Conservation (phyloP, 1,140 invertebrate genomes). For the Stegodyphus mimosarum region DNA sequence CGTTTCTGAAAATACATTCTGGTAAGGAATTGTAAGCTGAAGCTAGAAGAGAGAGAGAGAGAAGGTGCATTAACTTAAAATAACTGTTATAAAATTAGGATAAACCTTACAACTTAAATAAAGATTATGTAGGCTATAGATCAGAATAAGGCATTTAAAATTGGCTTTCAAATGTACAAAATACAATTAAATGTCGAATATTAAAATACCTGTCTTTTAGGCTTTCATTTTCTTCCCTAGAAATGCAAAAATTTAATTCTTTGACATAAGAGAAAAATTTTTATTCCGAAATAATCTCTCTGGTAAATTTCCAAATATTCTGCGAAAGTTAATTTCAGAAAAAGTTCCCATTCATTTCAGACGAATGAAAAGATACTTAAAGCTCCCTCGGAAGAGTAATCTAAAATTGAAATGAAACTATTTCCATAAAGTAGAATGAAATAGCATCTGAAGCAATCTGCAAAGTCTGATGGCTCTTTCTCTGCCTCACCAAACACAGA, state of each 20-base stretch:
- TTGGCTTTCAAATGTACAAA: no score
- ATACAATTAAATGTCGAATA: no score
- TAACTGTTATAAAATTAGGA: no score
- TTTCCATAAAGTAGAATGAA: slow-evolving; percentile 7
- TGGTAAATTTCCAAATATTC: background rate
- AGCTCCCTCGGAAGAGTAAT: background rate
- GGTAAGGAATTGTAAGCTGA: no score
- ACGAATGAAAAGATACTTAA: background rate
- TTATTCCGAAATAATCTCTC: background rate
- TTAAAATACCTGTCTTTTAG: no score
- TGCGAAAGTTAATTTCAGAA: background rate
- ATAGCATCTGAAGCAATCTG: background rate
- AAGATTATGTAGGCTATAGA: no score
- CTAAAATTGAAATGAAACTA: slow-evolving; percentile 32
- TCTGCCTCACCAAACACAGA: background rate
- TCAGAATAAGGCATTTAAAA: no score
- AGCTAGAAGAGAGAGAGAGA: no score
- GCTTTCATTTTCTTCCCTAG: no score
- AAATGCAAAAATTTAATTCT: background rate
- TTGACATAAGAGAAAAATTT: background rate
- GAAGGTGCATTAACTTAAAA: no score
- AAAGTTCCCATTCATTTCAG: background rate
- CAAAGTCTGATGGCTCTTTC: background rate
- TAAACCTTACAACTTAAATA: no score
- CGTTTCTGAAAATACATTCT: no score